Percentiles rank a stretch among this genome's conserved stretches.
These are phyloP conservation scores for Solea solea DNA, from an alignment of 2,113 vertebrate species.

Conservation along the genomic window DNA sequence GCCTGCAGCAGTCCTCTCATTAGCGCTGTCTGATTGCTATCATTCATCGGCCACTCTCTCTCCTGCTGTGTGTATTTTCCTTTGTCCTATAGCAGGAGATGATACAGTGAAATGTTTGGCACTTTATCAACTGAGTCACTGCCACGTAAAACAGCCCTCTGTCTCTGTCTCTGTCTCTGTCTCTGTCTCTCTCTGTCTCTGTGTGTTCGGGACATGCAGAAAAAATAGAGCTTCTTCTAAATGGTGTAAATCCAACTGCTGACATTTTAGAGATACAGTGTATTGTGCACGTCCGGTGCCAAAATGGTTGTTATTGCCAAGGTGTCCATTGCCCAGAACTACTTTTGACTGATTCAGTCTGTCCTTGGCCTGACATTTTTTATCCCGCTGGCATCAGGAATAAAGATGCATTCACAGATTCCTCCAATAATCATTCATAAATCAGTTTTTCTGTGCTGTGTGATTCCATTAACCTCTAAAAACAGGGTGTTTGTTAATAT, in stretches of 20 bases:
- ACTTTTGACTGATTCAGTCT: conserved; percentile 1
- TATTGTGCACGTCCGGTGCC: too few relatives aligned
- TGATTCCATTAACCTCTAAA: conserved; percentile 25
- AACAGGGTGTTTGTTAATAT: conserved; percentile 8
- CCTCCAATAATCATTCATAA: background rate
- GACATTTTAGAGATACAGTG: too few relatives aligned
- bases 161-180: background rate
- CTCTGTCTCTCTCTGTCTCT: background rate
- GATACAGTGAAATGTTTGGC: conserved; percentile 23
- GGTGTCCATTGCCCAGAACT: background rate
- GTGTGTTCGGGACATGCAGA: background rate
- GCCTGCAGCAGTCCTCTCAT: conserved; percentile 44
- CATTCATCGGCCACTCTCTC: conserved; percentile 19
- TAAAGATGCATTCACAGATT: background rate
- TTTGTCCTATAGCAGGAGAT: conserved; percentile 18
- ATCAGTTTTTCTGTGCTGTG: background rate
- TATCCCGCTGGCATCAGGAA: background rate
- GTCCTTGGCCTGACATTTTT: background rate
- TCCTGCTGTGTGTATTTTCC: conserved; percentile 6
- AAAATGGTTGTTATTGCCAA: background rate
- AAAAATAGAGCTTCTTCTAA: too few relatives aligned
- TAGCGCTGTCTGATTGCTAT: conserved; percentile 40
- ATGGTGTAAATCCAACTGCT: too few relatives aligned
- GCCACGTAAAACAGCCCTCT: conserved; percentile 3
- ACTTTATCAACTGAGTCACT: conserved; percentile 11